These are phyloP conservation scores for Tinea pellionella DNA, from an alignment of 2,888 invertebrate species.

Conservation along the genomic window DNA sequence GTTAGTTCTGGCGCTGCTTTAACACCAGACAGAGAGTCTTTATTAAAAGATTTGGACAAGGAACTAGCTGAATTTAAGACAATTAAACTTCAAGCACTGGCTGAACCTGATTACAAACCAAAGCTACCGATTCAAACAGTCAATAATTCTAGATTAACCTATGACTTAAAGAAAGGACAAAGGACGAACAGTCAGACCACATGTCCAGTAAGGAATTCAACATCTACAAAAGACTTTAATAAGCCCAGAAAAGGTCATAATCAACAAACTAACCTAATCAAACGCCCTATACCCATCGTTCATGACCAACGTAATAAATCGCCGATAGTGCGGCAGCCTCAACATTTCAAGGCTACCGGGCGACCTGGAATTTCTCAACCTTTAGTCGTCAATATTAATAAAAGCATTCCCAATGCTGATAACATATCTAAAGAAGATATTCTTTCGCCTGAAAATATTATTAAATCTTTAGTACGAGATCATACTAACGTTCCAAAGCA, in stretches of 20 bases:
- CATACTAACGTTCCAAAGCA: not conserved
- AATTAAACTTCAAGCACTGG: not conserved
- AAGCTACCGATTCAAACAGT: not conserved
- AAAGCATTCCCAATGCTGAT: not conserved
- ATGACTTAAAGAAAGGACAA: not conserved
- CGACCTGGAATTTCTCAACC: not conserved
- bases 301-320: no score
- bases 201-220: not conserved
- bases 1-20: conserved; percentile 5
- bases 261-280: not conserved
- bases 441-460: not conserved
- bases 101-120: not conserved
- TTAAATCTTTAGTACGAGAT: not conserved
- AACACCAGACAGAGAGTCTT: not conserved
- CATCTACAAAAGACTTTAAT: not conserved
- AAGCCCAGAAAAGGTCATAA: not conserved
- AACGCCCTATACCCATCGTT: not conserved
- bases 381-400: not conserved
- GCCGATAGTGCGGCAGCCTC: not conserved
- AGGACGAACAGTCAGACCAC: not conserved
- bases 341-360: not conserved
- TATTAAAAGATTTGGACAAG: not conserved
- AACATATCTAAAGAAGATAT: not conserved
- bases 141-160: not conserved
- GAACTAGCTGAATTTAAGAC: not conserved